phyloP scores from a whole-genome alignment of 2,888 invertebrate genomes.

The Mactromeris polynyma region DNA sequence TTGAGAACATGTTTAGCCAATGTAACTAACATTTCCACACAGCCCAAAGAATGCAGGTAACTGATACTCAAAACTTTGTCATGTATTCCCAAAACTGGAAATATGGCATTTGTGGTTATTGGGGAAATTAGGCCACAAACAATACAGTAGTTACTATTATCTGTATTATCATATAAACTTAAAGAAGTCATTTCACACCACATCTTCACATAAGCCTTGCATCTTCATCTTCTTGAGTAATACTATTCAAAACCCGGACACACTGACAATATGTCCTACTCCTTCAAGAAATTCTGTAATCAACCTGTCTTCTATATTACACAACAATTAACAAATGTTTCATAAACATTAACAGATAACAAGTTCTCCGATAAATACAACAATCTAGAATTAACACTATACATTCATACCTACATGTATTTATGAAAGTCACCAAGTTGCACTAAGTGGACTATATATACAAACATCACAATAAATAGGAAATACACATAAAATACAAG shows the following conservation, averaged over 20 bases:
- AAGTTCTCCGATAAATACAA: neutral
- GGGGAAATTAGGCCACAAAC: too few relatives aligned
- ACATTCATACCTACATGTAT: neutral
- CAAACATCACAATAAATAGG: conserved; percentile 6
- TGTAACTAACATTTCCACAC: too few relatives aligned
- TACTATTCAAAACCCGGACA: neutral
- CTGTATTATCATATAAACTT: too few relatives aligned
- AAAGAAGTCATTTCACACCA: too few relatives aligned
- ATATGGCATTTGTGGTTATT: too few relatives aligned
- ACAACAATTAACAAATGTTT: conserved; percentile 16
- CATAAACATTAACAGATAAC: conserved; percentile 1
- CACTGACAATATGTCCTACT: neutral
- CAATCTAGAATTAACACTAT: neutral
- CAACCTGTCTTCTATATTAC: neutral
- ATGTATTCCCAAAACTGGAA: too few relatives aligned
- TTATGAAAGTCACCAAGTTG: neutral
- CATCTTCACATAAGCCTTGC: too few relatives aligned
- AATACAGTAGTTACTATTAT: too few relatives aligned
- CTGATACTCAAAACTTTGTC: too few relatives aligned
- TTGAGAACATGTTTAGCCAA: too few relatives aligned
- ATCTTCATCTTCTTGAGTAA: neutral
- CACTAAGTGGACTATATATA: neutral
- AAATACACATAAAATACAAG: neutral
- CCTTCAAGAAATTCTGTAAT: neutral
- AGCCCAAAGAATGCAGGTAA: too few relatives aligned